These are phyloP conservation scores for Carollia perspicillata DNA, from an alignment of 2,113 vertebrate genomes.

Conservation along the genomic window DNA sequence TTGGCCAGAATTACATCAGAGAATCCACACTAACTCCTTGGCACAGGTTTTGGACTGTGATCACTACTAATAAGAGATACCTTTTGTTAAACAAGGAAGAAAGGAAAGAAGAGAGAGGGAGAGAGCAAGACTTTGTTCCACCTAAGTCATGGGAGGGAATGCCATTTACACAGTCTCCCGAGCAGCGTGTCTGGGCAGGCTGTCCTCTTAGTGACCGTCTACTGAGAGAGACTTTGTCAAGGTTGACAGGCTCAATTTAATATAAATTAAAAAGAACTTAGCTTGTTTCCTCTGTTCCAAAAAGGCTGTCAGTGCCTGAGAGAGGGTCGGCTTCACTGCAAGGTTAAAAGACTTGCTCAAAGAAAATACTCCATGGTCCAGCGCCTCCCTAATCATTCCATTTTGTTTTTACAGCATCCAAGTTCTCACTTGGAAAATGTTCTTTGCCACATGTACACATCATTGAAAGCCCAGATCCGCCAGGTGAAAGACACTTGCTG, in stretches of 20 bases:
- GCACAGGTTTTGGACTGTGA: neutral
- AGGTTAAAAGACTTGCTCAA: constrained; percentile 69
- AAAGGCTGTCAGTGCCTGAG: constrained; percentile 46
- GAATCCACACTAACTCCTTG: neutral
- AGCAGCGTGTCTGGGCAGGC: neutral
- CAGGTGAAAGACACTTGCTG: neutral
- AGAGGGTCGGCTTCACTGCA: constrained; percentile 52
- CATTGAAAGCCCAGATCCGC: neutral
- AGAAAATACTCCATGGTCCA: constrained; percentile 64
- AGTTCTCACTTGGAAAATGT: constrained; percentile 55
- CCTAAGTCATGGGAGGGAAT: neutral
- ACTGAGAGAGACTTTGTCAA: constrained; percentile 66
- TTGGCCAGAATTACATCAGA: neutral
- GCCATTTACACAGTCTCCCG: neutral
- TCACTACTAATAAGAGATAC: neutral
- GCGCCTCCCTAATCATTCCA: constrained; percentile 63
- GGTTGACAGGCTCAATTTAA: constrained; percentile 73
- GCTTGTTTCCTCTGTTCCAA: constrained; percentile 38
- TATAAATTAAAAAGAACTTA: constrained; percentile 68
- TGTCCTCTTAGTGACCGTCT: constrained; percentile 52
- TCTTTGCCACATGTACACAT: neutral
- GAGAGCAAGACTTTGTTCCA: neutral
- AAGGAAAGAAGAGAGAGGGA: neutral
- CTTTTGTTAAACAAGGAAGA: neutral
- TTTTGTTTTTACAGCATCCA: constrained; percentile 49